Evolutionary conservation across 1,140 invertebrate genomes (phyloP).

Genomic region (Lepidurus packardi): DNA sequence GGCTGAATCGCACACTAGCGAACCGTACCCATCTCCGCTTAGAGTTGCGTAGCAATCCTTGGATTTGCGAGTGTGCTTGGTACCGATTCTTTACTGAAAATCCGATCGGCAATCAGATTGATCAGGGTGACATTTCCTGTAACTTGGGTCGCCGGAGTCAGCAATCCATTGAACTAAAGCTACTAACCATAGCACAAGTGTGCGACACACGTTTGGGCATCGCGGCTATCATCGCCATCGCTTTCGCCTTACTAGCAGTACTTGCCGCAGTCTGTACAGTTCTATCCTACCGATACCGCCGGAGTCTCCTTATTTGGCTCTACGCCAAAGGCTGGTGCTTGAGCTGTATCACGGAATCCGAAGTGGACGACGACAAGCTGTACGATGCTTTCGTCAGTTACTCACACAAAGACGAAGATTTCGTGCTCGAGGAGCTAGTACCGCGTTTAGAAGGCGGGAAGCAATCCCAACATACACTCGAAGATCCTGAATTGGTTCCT

Average conservation of each 20-base stretch:
- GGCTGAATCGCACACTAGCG: constrained; percentile 45
- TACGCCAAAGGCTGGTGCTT: constrained; percentile 58
- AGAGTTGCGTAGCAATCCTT: constrained; percentile 56
- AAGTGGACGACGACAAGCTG: constrained; percentile 66
- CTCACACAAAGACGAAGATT: constrained; percentile 71
- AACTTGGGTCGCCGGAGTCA: constrained; percentile 32
- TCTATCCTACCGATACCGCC: constrained; percentile 57
- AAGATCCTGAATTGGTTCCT: neutral
- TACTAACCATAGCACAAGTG: constrained; percentile 49
- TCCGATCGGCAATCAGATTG: constrained; percentile 46
- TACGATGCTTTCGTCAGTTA: constrained; percentile 86
- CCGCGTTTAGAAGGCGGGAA: constrained; percentile 50
- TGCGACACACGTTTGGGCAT: constrained; percentile 45
- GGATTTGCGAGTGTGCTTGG: constrained; percentile 55
- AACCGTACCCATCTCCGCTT: constrained; percentile 44
- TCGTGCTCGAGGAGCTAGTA: constrained; percentile 60
- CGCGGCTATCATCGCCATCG: constrained; percentile 47
- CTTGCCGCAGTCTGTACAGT: constrained; percentile 49
- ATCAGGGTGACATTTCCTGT: constrained; percentile 44
- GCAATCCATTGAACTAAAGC: constrained; percentile 40
- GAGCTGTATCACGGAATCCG: constrained; percentile 54
- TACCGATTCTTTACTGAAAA: constrained; percentile 49
- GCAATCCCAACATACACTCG: neutral
- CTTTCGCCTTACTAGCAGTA: constrained; percentile 46
- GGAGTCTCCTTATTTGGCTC: constrained; percentile 55